phyloP scores from a whole-genome alignment of 2,113 vertebrate genomes.

The Oceanodroma tethys region DNA sequence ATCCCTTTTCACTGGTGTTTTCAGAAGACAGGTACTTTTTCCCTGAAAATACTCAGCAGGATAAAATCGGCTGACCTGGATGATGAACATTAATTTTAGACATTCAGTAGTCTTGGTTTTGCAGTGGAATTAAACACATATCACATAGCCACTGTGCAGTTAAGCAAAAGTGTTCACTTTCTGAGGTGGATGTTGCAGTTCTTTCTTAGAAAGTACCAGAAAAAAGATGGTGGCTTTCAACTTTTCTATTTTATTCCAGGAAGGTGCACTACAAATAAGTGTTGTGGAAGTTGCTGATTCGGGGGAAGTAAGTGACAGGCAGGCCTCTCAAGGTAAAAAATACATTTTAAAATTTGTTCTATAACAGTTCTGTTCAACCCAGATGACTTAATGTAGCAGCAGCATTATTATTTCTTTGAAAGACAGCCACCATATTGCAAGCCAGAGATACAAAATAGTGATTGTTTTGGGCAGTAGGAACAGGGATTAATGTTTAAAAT shows the following conservation, averaged over 20 bases:
- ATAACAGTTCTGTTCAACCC: neutral
- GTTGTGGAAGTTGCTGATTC: neutral
- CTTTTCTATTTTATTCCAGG: slow-evolving; percentile 30
- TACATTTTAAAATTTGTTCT: neutral
- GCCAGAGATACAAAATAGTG: neutral
- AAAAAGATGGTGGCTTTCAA: neutral
- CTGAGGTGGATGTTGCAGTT: neutral
- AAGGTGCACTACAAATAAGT: neutral
- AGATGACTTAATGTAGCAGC: neutral
- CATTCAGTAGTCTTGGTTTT: neutral
- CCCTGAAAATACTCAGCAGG: neutral
- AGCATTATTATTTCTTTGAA: neutral
- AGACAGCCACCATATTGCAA: neutral
- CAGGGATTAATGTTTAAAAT: neutral
- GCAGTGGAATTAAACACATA: neutral
- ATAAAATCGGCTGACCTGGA: neutral
- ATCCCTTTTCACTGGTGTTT: neutral
- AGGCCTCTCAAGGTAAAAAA: slow-evolving; percentile 54
- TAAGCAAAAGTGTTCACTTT: neutral
- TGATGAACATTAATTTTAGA: neutral
- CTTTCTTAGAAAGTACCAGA: neutral
- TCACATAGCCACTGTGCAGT: neutral
- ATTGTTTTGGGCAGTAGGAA: neutral
- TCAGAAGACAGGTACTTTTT: neutral
- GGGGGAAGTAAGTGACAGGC: neutral